Evolutionary conservation across 2,113 vertebrate genomes (phyloP), one percentile per base, ranked within the genome.

Genomic region (Nyctereutes procyonoides): DNA sequence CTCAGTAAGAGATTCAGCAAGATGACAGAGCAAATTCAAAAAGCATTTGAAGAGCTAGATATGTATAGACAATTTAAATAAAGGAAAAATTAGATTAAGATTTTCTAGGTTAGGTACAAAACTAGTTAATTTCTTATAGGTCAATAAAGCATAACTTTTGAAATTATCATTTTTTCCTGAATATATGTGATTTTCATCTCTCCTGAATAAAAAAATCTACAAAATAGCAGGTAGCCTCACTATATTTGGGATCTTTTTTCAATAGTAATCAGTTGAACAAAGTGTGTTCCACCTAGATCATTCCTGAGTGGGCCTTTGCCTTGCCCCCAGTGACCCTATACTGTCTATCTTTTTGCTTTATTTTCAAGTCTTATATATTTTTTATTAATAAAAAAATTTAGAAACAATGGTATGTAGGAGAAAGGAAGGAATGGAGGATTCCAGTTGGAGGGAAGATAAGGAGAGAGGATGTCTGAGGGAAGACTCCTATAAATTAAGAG

Each of bases 101-200:
- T 65, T 88, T 88, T 32, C 53, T 80, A 76, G 7, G 15, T 96
- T 76, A 69, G 11, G 26, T 88, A 56, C 63, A 93, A 96, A 97
- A 71, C 26, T 38, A 62, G 20, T n/a, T 35, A 74, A 79, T 92
- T 88, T 95, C 8, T 22, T 85, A 28, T 3, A 82, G 30, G 11
- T 24, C 8, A 76, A 60, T 87, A 62, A 74, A 79, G 12, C 3
- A 88, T 62, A 87, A 5, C 26, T 63, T 88, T 84, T 48, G 24
- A 19, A 82, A 53, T 63, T 77, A 73, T 53, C 16, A 93, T 63
- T 94, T 73, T 73, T 24, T 82, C 16, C 32, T 14, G 3, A 1
- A 76, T 77, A 13, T 69, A 77, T 84, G 14, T 65, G 71, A 65
- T 81, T 62, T 74, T 6, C 65, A 3, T 81, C 24, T 85, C 69